phyloP scores from a whole-genome alignment of 2,888 invertebrate species.

The Argyresthia goedartella region DNA sequence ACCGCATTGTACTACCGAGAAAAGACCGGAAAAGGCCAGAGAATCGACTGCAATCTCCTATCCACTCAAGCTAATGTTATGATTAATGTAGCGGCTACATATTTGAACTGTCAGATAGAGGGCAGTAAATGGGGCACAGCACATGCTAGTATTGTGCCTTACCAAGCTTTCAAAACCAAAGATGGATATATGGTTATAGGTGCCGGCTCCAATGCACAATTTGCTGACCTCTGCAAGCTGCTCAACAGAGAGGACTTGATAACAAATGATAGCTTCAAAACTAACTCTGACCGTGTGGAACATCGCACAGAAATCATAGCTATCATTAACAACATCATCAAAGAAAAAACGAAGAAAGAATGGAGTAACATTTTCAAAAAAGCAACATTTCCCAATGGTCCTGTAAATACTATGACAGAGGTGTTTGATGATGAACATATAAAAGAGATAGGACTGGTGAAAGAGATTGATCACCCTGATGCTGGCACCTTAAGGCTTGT shows the following conservation, averaged over 20 bases:
- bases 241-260: conserved; percentile 74
- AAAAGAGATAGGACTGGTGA: conserved; percentile 77
- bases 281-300: conserved; percentile 81
- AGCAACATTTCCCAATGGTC: conserved; percentile 88
- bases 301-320: conserved; percentile 78
- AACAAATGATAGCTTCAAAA: conserved; percentile 74
- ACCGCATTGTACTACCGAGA: conserved; percentile 86
- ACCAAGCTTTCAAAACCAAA: conserved; percentile 87
- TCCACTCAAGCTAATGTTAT: conserved; percentile 92
- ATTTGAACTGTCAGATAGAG: conserved; percentile 86
- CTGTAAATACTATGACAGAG: conserved; percentile 87
- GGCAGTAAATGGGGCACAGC: conserved; percentile 91
- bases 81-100: conserved; percentile 91
- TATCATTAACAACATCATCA: conserved; percentile 70
- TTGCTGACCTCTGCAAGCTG: conserved; percentile 76
- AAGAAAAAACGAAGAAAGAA: conserved; percentile 76
- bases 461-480: conserved; percentile 77
- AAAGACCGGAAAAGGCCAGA: conserved; percentile 87
- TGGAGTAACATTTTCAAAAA: conserved; percentile 82
- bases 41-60: conserved; percentile 93
- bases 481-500: conserved; percentile 82
- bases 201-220: conserved; percentile 88
- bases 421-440: conserved; percentile 93
- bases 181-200: conserved; percentile 90
- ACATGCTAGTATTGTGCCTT: conserved; percentile 95